A percentile compares a stretch with the other conserved stretches of the same genome.
Evolutionary conservation across 2,113 vertebrate genomes (phyloP).

Genomic region (Aphelocoma coerulescens): DNA sequence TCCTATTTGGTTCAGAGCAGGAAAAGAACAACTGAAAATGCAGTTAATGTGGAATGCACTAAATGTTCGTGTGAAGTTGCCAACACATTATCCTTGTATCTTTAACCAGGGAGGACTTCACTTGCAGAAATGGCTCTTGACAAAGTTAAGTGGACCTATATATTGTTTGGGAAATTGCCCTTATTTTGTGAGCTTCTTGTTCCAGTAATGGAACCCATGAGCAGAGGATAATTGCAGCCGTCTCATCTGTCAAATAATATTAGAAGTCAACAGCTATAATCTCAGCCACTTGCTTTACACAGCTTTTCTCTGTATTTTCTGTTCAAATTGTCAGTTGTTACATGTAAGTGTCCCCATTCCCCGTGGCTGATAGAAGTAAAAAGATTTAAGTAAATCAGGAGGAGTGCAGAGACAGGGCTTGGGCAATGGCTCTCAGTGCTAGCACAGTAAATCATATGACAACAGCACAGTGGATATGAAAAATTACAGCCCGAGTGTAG

Average conservation of each 20-base stretch:
- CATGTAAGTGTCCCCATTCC: slow-evolving; percentile 78
- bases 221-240: slow-evolving; percentile 89
- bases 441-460: slow-evolving; percentile 63
- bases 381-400: slow-evolving; percentile 79
- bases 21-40: slow-evolving; percentile 64
- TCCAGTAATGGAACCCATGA: slow-evolving; percentile 89
- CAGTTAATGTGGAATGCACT: slow-evolving; percentile 57
- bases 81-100: slow-evolving; percentile 67
- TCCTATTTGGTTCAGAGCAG: slow-evolving; percentile 64
- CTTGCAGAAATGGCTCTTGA: slow-evolving; percentile 87
- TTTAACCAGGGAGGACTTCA: slow-evolving; percentile 74
- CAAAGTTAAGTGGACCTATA: slow-evolving; percentile 91
- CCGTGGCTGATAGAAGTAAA: slow-evolving; percentile 75
- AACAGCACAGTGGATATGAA: slow-evolving; percentile 58
- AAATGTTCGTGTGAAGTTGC: slow-evolving; percentile 63
- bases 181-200: slow-evolving; percentile 89
- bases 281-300: slow-evolving; percentile 78
- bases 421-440: slow-evolving; percentile 33
- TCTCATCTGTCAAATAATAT: slow-evolving; percentile 92
- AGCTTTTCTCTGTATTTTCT: slow-evolving; percentile 77
- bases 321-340: slow-evolving; percentile 82
- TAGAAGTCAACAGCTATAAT: slow-evolving; percentile 90
- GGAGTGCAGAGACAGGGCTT: slow-evolving; percentile 49
- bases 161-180: slow-evolving; percentile 93
- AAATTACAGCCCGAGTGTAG: slow-evolving; percentile 60